Percentiles rank a stretch among this genome's conserved stretches.
phyloP scores from a whole-genome alignment of 2,797 vertebrate species.

The Pachyuromys duprasi region DNA sequence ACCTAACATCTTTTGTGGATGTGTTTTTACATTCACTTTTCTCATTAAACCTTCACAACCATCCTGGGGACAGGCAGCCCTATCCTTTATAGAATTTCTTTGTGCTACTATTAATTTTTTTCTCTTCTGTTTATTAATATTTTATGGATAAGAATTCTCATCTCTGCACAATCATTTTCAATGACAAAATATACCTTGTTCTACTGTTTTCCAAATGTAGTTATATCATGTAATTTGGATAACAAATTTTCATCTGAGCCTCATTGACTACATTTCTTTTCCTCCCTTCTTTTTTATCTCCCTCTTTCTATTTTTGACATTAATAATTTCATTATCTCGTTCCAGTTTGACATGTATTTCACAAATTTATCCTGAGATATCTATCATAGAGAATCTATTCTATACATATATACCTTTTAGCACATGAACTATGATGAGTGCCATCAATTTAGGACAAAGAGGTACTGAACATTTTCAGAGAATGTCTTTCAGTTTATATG shows the following conservation, averaged over 20 bases:
- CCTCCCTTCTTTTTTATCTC: neutral
- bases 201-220: neutral
- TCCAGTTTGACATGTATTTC: neutral
- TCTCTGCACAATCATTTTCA: neutral
- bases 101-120: neutral
- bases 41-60: neutral
- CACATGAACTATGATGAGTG: neutral
- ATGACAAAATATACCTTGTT: rapidly evolving
- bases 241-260: neutral
- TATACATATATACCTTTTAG: neutral
- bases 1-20: neutral
- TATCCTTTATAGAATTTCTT: neutral
- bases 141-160: neutral
- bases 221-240: neutral
- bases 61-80: neutral
- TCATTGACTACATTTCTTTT: neutral
- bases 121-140: neutral
- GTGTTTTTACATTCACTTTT: neutral
- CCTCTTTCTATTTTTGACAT: neutral
- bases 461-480: neutral
- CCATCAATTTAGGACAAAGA: neutral
- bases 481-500: neutral
- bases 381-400: neutral
- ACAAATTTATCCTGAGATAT: neutral
- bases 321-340: neutral